Evolutionary conservation across 2,797 vertebrate species (phyloP).

Genomic region (Pseudomugil gertrudae): DNA sequence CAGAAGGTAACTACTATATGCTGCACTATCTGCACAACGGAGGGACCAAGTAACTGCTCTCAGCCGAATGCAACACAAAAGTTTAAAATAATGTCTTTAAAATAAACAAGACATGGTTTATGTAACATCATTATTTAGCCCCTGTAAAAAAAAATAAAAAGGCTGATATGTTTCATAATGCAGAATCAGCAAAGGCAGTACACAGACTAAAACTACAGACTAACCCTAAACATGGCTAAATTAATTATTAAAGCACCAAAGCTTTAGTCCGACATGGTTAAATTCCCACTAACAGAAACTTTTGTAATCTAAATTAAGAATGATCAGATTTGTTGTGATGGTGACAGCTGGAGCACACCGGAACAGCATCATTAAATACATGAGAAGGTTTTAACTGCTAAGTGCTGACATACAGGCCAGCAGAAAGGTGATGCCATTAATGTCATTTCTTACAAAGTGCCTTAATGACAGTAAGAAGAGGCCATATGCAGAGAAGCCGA

Average conservation of each 20-base stretch:
- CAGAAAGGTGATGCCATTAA: constrained; percentile 55
- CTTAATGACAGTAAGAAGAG: constrained; percentile 55
- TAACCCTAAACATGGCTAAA: too few relatives aligned
- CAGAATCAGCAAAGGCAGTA: too few relatives aligned
- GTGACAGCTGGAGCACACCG: constrained; percentile 72
- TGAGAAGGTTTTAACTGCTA: constrained; percentile 7
- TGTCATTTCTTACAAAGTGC: constrained; percentile 32
- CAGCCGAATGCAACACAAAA: too few relatives aligned
- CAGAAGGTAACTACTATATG: constrained; percentile 4
- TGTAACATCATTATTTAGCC: too few relatives aligned
- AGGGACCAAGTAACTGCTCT: not conserved
- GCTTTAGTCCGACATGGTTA: constrained; percentile 23
- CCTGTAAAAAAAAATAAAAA: too few relatives aligned
- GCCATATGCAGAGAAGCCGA: constrained; percentile 41
- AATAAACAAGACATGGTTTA: too few relatives aligned
- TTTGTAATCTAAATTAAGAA: constrained; percentile 64
- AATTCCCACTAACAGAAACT: constrained; percentile 41
- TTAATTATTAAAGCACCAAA: too few relatives aligned
- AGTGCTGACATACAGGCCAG: constrained; percentile 29
- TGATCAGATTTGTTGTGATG: constrained; percentile 59
- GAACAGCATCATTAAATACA: constrained; percentile 34
- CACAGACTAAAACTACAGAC: too few relatives aligned
- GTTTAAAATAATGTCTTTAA: too few relatives aligned
- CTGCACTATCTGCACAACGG: not conserved
- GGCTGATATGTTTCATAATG: not conserved